Evolutionary conservation across 2,797 vertebrate species (phyloP), one percentile per base, ranked within the genome.

Genomic region (Ammospiza maritima): DNA sequence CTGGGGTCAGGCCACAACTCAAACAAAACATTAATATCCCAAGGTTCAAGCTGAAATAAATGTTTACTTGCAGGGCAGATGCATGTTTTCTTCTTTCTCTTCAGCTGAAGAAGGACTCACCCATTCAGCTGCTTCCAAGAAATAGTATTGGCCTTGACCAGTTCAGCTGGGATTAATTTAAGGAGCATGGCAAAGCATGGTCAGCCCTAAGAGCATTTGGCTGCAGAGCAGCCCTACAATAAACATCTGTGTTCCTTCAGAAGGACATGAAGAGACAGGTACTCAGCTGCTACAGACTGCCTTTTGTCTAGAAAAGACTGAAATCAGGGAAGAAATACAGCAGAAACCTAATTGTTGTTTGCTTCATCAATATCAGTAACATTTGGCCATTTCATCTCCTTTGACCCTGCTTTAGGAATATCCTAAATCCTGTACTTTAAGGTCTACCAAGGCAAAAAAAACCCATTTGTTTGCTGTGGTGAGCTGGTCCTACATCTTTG

Each of bases 121-220:
- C 29, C 16, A 34, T 18, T 29, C 30, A 79, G 40, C 51, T 58
- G 1, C 36, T 66, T 90, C 72, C 45, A 67, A 81, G 58, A 75
- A 89, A 61, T 9, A 74, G 25, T 48, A 50, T 16, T 66, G 30
- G 47, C 50, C 88, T 69, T 77, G 40, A 67, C 27, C 25, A 62
- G 34, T 54, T 83, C 66, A 85, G 45, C 89, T 89, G 91, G 74
- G 69, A 67, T 76, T 65, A 80, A 71, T 74, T 69, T 65, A 67
- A 85, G 50, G 15, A 74, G 57, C 27, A 16, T 64, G 51, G 60
- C 70, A 62, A 66, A 84, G 47, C 61, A 62, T 1, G 29, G 69
- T 29, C 74, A 82, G 32, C 30, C 34, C 29, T 73, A 54, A 60
- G 34, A 71, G 38, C 67, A 61, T 36, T 50, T 64, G 56, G 38